These are phyloP conservation scores for Patella caerulea DNA, from an alignment of 2,888 invertebrate genomes.

Conservation along the genomic window DNA sequence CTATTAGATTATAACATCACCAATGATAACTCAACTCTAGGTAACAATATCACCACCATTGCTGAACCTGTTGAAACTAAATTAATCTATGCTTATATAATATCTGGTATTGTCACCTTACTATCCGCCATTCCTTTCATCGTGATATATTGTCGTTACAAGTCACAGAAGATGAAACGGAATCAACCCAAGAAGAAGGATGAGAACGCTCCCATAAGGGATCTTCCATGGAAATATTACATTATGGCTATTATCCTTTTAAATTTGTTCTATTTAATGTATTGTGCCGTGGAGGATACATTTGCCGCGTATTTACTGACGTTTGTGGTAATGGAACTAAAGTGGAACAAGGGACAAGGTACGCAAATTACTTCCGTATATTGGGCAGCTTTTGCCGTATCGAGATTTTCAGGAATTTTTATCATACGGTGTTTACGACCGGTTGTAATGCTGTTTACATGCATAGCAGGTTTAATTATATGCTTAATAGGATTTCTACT, in stretches of 20 bases:
- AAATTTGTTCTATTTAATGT: conserved; percentile 65
- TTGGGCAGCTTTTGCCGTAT: conserved; percentile 70
- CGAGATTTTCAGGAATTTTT: conserved; percentile 67
- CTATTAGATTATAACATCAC: no score
- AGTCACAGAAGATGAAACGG: conserved; percentile 18
- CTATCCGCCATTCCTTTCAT: conserved; percentile 34
- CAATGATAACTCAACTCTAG: no score
- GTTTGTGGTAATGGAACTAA: conserved; percentile 63
- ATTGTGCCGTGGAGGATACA: conserved; percentile 69
- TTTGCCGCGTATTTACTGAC: conserved; percentile 68
- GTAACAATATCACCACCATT: background rate
- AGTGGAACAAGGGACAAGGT: conserved; percentile 60
- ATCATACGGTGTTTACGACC: conserved; percentile 64
- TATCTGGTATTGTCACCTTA: conserved; percentile 38
- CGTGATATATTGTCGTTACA: conserved; percentile 30
- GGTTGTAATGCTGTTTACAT: conserved; percentile 51
- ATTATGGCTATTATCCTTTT: conserved; percentile 60
- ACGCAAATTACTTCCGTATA: conserved; percentile 67
- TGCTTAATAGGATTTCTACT: conserved; percentile 41
- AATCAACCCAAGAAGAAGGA: conserved; percentile 18
- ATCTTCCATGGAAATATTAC: conserved; percentile 32
- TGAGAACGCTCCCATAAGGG: conserved; percentile 23
- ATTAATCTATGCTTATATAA: conserved; percentile 39
- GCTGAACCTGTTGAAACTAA: conserved; percentile 15
- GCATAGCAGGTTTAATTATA: conserved; percentile 27